Evolutionary conservation across 2,888 invertebrate species (phyloP), one percentile per base, ranked within the genome.

Genomic region (Ischnus inquisitorius): DNA sequence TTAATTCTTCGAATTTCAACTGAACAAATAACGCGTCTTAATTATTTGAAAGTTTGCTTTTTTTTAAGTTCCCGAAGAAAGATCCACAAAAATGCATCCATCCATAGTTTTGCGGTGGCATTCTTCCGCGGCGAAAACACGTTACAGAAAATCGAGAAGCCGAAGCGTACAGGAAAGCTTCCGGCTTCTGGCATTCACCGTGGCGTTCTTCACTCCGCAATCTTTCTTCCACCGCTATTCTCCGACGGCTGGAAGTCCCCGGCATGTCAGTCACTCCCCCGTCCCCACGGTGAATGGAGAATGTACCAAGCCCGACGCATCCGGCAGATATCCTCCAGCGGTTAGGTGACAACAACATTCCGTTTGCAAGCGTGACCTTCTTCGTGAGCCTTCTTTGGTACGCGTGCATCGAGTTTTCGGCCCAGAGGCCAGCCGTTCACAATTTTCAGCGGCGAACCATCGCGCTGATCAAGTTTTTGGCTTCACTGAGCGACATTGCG

Each of bases 251-350:
- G 8, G 28, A 10, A 51, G 46, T 62, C 75, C 75, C 60, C 64
- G 39, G 19, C 28, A 43, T 22, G 39, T 51, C 25, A 14, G 43
- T 57, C 46, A 28, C 43, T 22, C 34, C 34, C 71, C 39, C 41
- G 16, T 19, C 65, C 46, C 46, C 54, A 19, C 71, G 16, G 10
- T 77, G 76, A 82, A 82, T 77, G 76, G 22, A 65, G 57, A 71
- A 76, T 71, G 54, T 65, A 14, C 46, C 65, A 57, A 65, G 71
- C 28, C 39, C 60, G 28, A 54, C 54, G 43, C 69, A 57, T 71
- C 65, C 76, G 65, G 71, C 71, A 71, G 71, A 82, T 71, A 82
- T 76, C 46, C 64, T 43, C 22, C 19, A 6, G 57, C 16, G 74
- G 74, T 74, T 68, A n/a, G 57, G 60, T 43, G 16, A 39, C 57